A percentile compares a stretch with the other conserved stretches of the same genome.
phyloP scores from a whole-genome alignment of 1,140 invertebrate species.

The Brevipalpus yothersi region DNA sequence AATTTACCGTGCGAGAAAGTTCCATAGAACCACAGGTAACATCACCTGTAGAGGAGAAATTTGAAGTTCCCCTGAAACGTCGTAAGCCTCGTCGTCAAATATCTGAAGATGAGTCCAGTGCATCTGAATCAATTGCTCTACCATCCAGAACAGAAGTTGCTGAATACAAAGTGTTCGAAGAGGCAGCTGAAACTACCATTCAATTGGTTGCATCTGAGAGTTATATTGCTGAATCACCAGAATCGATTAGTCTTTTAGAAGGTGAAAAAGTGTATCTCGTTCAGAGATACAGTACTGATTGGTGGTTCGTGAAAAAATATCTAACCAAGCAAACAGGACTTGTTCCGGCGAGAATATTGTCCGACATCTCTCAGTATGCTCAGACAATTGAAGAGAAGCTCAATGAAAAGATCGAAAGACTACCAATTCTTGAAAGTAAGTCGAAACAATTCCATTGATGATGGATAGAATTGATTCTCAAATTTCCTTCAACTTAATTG shows the following conservation, averaged over 20 bases:
- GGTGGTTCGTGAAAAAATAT: conserved; percentile 76
- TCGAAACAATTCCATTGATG: background rate
- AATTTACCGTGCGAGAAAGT: background rate
- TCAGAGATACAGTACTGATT: conserved; percentile 39
- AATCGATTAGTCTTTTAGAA: conserved; percentile 49
- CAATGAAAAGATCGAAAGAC: conserved; percentile 66
- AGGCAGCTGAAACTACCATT: background rate
- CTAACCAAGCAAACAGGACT: conserved; percentile 70
- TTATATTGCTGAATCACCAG: background rate
- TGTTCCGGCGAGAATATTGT: conserved; percentile 64
- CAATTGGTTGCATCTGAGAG: background rate
- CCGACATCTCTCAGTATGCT: conserved; percentile 52
- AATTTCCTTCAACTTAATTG: background rate
- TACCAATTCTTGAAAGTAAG: conserved; percentile 71
- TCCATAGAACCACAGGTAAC: background rate
- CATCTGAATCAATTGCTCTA: background rate
- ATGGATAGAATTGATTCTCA: background rate
- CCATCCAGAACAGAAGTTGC: background rate
- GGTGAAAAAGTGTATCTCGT: conserved; percentile 64
- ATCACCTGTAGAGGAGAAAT: background rate
- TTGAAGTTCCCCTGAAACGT: background rate
- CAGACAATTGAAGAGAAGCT: conserved; percentile 60
- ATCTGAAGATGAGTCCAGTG: background rate
- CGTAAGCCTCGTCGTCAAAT: background rate
- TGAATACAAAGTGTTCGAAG: background rate